Base-by-base conservation (phyloP, 1,140 invertebrate genomes). In the Antheraea pernyi region DNA sequence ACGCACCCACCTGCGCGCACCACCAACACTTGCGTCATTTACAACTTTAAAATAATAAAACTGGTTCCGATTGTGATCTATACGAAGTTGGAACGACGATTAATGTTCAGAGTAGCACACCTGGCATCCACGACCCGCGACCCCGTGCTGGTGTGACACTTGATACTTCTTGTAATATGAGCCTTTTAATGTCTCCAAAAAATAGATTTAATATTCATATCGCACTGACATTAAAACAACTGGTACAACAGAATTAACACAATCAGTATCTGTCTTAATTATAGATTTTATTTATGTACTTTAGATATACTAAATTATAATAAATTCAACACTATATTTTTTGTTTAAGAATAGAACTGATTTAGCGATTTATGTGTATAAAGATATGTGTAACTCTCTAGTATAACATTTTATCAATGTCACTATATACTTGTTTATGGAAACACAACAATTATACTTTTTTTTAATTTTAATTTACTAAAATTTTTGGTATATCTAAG, bases 11-110 rank as follows among this genome's bases (percentile, higher is more conserved):
- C 87, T 88, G 87, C 83, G 79, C 77, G 75, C 80, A 85, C 79
- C 81, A 84, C 77, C 77, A 78, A 80, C 79, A 89, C 86, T 90
- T 90, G 86, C 89, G 89, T 91, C 89, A 91, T 91, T 88, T 91
- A 89, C 88, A 89, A 89, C 85, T 89, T 89, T 89, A 91, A 91
- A 91, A 91, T 91, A 91, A 89, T 86, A 86, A 89, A 91, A 90
- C 89, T 78, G 87, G 88, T 91, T 89, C 77, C 81, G 88, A 91
- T 91, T 89, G 85, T 91, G 83, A 91, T 91, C 89, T 88, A 90
- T 87, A 88, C 83, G 84, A 85, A 81, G 85, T 78, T 84, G 81
- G 80, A 82, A 84, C 82, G 77, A 85, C 82, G 86, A 88, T 89
- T 89, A 86, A 89, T 89, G 85, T 84, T 81, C 80, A 74, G 68